Conservation (phyloP, 2,888 invertebrate genomes). For the Lepetodrilus schrolli region DNA sequence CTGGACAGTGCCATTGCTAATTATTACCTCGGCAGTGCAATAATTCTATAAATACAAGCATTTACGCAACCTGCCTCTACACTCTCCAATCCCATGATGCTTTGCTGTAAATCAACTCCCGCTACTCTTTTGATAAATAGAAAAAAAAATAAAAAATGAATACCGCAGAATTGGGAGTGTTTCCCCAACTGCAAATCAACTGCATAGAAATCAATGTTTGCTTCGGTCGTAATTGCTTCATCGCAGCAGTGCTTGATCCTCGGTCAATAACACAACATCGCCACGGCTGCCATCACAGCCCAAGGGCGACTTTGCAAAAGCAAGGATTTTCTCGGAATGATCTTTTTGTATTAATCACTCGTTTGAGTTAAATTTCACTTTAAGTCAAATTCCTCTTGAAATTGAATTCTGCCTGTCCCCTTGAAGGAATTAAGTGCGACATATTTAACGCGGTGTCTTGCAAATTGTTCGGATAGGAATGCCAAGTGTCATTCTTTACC, state of each 20-base stretch:
- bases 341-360: conserved; percentile 9
- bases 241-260: background rate
- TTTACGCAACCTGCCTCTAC: too few species aligned
- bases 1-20: too few species aligned
- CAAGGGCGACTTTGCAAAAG: too few species aligned
- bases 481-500: background rate
- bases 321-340: too few species aligned
- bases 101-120: background rate
- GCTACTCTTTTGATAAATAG: too few species aligned
- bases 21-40: too few species aligned
- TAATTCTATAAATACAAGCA: too few species aligned
- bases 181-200: conserved; percentile 24
- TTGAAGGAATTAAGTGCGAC: background rate
- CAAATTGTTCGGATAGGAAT: background rate
- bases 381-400: background rate
- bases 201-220: conserved; percentile 21
- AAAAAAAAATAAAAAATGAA: too few species aligned
- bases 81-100: too few species aligned
- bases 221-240: conserved; percentile 14
- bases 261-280: background rate
- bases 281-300: too few species aligned
- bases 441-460: background rate
- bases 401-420: background rate
- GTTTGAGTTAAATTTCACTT: conserved; percentile 17
- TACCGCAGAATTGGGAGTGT: background rate